These are phyloP conservation scores for Zaprionus lachaisei DNA, from an alignment of 1,140 invertebrate genomes.

Conservation along the genomic window DNA sequence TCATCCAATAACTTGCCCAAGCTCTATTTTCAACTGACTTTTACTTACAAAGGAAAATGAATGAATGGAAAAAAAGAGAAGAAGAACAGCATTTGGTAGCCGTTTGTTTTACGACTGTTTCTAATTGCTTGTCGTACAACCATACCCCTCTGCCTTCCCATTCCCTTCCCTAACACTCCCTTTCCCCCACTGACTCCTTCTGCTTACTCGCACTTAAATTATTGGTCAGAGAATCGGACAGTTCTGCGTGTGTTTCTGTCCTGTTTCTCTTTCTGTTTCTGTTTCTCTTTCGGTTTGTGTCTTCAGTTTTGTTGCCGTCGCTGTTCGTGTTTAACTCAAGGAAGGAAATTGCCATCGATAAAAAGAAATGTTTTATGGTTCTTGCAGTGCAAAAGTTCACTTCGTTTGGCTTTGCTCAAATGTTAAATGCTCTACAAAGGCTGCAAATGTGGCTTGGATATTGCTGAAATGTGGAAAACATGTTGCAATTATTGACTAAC, in stretches of 20 bases:
- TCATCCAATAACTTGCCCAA: slow-evolving; percentile 11
- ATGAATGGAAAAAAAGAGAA: neutral
- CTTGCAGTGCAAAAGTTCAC: neutral
- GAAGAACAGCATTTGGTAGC: slow-evolving; percentile 42
- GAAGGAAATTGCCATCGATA: slow-evolving; percentile 60
- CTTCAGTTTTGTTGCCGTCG: neutral
- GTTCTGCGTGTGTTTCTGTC: neutral
- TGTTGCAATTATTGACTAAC: neutral
- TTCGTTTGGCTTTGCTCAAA: neutral
- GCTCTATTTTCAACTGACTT: slow-evolving; percentile 13
- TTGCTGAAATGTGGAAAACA: neutral
- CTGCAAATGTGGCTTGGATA: neutral
- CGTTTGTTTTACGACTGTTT: slow-evolving; percentile 69
- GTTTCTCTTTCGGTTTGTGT: slow-evolving; percentile 4
- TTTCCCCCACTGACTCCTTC: neutral
- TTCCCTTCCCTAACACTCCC: neutral
- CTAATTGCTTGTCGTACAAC: slow-evolving; percentile 53
- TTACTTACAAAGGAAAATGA: slow-evolving; percentile 6
- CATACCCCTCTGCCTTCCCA: neutral
- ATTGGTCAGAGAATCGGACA: slow-evolving; percentile 45
- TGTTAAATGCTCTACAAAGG: neutral
- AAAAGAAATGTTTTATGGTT: slow-evolving; percentile 43
- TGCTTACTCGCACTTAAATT: slow-evolving; percentile 58
- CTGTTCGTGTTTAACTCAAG: slow-evolving; percentile 21
- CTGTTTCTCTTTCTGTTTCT: neutral